Percentiles rank a stretch among this genome's conserved stretches.
phyloP scores from a whole-genome alignment of 2,797 vertebrate species.

The Pangasius macronema region DNA sequence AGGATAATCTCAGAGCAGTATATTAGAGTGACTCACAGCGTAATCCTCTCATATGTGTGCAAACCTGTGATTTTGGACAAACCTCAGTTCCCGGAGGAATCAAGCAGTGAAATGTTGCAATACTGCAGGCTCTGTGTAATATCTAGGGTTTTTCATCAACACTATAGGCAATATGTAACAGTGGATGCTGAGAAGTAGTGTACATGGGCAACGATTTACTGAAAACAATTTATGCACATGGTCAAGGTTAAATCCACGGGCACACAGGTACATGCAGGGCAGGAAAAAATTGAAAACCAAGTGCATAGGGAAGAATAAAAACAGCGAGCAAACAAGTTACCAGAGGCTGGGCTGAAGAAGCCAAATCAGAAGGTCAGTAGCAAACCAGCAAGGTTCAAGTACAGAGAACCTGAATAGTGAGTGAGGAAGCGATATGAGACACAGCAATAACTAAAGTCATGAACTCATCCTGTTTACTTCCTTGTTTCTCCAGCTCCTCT shows the following conservation, averaged over 20 bases:
- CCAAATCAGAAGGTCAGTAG: not conserved
- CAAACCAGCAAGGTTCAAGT: slow-evolving; percentile 6
- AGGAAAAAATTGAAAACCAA: not conserved
- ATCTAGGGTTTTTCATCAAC: not conserved
- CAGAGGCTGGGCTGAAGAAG: not conserved
- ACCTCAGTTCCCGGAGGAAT: not conserved
- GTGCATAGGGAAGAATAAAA: not conserved
- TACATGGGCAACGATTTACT: not conserved
- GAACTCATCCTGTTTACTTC: not conserved
- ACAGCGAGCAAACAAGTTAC: not conserved
- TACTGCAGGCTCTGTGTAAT: slow-evolving; percentile 2
- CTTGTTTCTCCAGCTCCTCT: not conserved
- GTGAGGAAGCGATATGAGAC: not conserved
- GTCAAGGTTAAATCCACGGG: not conserved
- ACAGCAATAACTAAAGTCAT: not conserved
- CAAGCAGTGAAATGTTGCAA: not conserved
- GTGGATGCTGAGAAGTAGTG: not conserved
- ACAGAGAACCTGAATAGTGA: not conserved
- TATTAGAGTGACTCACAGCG: slow-evolving; percentile 29
- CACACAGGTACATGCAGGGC: not conserved
- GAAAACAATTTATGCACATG: slow-evolving; percentile 1
- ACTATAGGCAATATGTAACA: not conserved
- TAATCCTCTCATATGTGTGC: slow-evolving; percentile 42
- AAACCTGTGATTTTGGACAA: slow-evolving; percentile 19
- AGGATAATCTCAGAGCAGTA: slow-evolving; percentile 54